These are phyloP conservation scores for Furcula furcula DNA, from an alignment of 2,888 invertebrate species.

Conservation along the genomic window DNA sequence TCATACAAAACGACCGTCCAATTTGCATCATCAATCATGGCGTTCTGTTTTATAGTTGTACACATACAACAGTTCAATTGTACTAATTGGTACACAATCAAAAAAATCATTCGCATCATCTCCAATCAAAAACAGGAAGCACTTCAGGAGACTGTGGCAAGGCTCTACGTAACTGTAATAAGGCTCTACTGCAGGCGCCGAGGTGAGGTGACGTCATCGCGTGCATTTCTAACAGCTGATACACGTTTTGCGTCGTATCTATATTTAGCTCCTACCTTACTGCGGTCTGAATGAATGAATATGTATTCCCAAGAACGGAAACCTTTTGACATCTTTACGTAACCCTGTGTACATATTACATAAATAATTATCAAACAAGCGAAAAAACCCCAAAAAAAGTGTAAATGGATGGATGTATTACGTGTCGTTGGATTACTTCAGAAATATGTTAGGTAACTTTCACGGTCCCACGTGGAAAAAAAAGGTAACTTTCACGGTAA, in stretches of 20 bases:
- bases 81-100: conserved; percentile 21
- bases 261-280: conserved; percentile 57
- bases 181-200: neutral
- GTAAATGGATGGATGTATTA: too few species aligned
- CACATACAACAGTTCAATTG: conserved; percentile 26
- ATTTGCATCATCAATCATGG: conserved; percentile 52
- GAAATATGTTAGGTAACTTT: too few species aligned
- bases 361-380: too few species aligned
- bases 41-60: conserved; percentile 23
- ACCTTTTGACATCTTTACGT: conserved; percentile 7
- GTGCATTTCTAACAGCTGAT: conserved; percentile 58
- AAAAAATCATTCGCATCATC: too few species aligned
- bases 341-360: too few species aligned
- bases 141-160: neutral
- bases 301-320: conserved; percentile 23
- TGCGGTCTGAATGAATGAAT: conserved; percentile 40
- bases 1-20: conserved; percentile 49
- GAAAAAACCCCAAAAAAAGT: too few species aligned
- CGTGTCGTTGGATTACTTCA: too few species aligned
- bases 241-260: conserved; percentile 53
- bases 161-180: too few species aligned
- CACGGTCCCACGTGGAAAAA: too few species aligned
- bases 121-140: neutral
- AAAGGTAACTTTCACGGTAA: too few species aligned
- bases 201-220: conserved; percentile 2